Conservation (phyloP, 2,797 vertebrate species). For the Poecilia wingei region DNA sequence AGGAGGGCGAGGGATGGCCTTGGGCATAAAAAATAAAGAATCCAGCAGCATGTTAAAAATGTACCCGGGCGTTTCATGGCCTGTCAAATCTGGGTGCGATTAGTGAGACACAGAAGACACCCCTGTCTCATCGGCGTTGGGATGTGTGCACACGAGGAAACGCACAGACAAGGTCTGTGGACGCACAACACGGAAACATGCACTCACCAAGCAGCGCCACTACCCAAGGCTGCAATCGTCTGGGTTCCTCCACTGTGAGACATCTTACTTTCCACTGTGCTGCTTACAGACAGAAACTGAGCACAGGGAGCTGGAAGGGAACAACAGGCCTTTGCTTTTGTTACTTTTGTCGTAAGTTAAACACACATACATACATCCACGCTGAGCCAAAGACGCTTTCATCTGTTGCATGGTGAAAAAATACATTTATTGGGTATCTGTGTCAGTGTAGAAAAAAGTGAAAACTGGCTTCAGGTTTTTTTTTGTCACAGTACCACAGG, state of each 20-base stretch:
- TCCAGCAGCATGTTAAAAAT: conserved; percentile 68
- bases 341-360: conserved; percentile 9
- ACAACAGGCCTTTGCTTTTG: conserved; percentile 20
- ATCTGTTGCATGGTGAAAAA: conserved; percentile 82
- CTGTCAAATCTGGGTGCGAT: conserved; percentile 61
- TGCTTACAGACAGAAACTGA: conserved; percentile 66
- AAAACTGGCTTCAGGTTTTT: conserved; percentile 77
- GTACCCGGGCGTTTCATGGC: conserved; percentile 63
- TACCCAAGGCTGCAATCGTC: conserved; percentile 57
- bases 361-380: conserved; percentile 45
- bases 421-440: conserved; percentile 86
- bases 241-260: conserved; percentile 58
- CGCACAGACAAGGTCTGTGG: conserved; percentile 23
- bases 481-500: conserved; percentile 80
- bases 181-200: not conserved
- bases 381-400: conserved; percentile 58
- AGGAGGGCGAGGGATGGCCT: conserved; percentile 29
- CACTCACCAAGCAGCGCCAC: conserved; percentile 9
- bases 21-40: conserved; percentile 36
- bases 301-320: conserved; percentile 23
- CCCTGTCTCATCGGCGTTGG: conserved; percentile 40
- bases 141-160: conserved; percentile 29
- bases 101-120: conserved; percentile 52
- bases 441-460: conserved; percentile 82
- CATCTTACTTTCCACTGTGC: conserved; percentile 66